Base-by-base conservation (phyloP, 2,888 invertebrate species). In the Lomographa bimaculata region DNA sequence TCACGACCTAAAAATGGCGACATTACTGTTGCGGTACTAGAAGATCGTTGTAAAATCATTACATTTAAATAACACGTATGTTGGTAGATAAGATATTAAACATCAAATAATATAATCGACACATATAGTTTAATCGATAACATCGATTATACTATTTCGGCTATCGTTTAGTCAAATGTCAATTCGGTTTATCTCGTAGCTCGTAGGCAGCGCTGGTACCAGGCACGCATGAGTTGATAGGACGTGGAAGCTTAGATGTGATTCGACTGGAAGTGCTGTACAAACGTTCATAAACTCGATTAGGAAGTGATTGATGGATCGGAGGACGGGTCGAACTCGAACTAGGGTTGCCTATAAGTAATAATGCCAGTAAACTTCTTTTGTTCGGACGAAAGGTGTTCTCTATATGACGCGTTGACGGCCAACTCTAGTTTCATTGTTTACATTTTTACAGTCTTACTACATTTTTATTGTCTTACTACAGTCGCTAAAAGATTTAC, bases 231-330 rank as follows among this genome's bases (percentile, higher is more conserved):
- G 44, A 32, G 54, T 53, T 44, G 50, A 50, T 25, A 30, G 42
- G 34, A 42, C 48, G 46, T 42, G 29, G 48, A 47, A 48, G 48
- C 28, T 50, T 42, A 47, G 50, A 44, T 43, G 38, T 41, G 39
- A 20, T 4, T 14, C 4, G 37, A 45, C 52, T 61, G 56, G 60
- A 57, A 50, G 52, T 36, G 43, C 46, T 62, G 60, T 65, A 66
- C 64, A 62, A 67, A 64, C 63, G 71, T 64, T 76, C 58, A 73
- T 77, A 75, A 73, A 80, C 77, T 78, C 72, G 73, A 80, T 81
- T 76, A 80, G 71, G 65, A 70, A 62, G 62, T 80, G 81, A 83
- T 81, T 79, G 73, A 76, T 71, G 64, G 54, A 57, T 58, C 44
- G 54, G 50, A 59, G 50, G 52, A 46, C 47, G 54, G 53, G 50